A percentile compares a stretch with the other conserved stretches of the same genome.
These are phyloP conservation scores for Tachina lurida DNA, from an alignment of 2,888 invertebrate species.

Conservation along the genomic window DNA sequence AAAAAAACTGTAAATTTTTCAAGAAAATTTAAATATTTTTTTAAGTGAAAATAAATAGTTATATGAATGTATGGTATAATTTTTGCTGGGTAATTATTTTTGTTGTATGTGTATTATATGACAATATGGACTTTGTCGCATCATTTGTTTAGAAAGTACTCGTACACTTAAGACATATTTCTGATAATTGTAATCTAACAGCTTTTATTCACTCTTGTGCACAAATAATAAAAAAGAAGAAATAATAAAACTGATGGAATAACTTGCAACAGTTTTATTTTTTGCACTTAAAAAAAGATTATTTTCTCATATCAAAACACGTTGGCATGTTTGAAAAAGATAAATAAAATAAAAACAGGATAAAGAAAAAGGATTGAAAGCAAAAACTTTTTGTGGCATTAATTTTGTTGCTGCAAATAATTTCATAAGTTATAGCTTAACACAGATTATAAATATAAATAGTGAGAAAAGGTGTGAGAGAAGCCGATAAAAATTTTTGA, in stretches of 20 bases:
- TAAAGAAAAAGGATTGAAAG: constrained; percentile 35
- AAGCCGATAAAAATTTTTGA: no score
- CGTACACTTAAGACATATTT: constrained; percentile 29
- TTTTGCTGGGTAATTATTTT: constrained; percentile 51
- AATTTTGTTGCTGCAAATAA: neutral
- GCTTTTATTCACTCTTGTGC: neutral
- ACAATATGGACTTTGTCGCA: constrained; percentile 54
- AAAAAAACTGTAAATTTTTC: no score
- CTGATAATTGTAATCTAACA: constrained; percentile 53
- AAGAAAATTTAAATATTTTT: neutral
- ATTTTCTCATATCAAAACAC: neutral
- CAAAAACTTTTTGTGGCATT: constrained; percentile 1
- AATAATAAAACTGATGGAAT: constrained; percentile 36
- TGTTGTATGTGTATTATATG: constrained; percentile 13
- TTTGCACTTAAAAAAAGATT: neutral
- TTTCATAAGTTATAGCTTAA: constrained; percentile 6
- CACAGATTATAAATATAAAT: neutral
- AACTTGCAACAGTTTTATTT: constrained; percentile 7
- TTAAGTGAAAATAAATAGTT: neutral
- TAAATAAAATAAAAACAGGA: constrained; percentile 22
- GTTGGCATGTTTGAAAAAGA: constrained; percentile 3
- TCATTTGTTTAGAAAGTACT: constrained; percentile 28
- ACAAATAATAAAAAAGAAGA: neutral
- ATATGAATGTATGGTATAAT: constrained; percentile 49
- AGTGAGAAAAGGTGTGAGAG: no score